A percentile compares a stretch with the other conserved stretches of the same genome.
Conservation (phyloP, 2,888 invertebrate species). For the Hemaris fuciformis region DNA sequence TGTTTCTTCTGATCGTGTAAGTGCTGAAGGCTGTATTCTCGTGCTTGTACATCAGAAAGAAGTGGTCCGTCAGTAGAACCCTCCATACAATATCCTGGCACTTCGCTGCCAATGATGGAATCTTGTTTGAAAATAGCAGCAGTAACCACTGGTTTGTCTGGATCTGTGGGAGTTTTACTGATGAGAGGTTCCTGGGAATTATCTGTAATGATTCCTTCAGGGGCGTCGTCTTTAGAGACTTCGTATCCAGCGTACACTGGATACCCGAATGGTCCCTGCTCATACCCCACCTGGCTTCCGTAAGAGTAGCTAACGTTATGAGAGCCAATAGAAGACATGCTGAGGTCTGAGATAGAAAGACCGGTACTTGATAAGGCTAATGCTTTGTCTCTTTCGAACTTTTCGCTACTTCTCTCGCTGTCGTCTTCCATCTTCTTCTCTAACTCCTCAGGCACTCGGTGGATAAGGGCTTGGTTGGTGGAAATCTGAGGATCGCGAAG, state of each 20-base stretch:
- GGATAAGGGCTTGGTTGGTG: slow-evolving; percentile 74
- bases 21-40: slow-evolving; percentile 70
- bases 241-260: slow-evolving; percentile 83
- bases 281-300: slow-evolving; percentile 89
- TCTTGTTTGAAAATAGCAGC: slow-evolving; percentile 86
- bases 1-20: slow-evolving; percentile 68
- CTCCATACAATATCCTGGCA: slow-evolving; percentile 73
- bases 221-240: slow-evolving; percentile 58
- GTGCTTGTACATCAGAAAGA: slow-evolving; percentile 74
- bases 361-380: slow-evolving; percentile 86
- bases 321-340: slow-evolving; percentile 86
- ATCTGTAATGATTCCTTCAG: slow-evolving; percentile 62
- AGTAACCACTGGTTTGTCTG: slow-evolving; percentile 85
- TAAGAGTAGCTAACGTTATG: slow-evolving; percentile 89
- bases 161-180: slow-evolving; percentile 72
- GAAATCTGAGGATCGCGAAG: slow-evolving; percentile 69
- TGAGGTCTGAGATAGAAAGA: slow-evolving; percentile 90
- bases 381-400: slow-evolving; percentile 64
- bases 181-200: slow-evolving; percentile 76
- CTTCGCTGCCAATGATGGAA: slow-evolving; percentile 73
- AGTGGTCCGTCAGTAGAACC: slow-evolving; percentile 77
- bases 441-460: slow-evolving; percentile 66
- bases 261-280: slow-evolving; percentile 87
- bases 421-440: slow-evolving; percentile 63
- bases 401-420: slow-evolving; percentile 53